Evolutionary conservation across 2,888 invertebrate species (phyloP).

Genomic region (Xylota segnis): DNA sequence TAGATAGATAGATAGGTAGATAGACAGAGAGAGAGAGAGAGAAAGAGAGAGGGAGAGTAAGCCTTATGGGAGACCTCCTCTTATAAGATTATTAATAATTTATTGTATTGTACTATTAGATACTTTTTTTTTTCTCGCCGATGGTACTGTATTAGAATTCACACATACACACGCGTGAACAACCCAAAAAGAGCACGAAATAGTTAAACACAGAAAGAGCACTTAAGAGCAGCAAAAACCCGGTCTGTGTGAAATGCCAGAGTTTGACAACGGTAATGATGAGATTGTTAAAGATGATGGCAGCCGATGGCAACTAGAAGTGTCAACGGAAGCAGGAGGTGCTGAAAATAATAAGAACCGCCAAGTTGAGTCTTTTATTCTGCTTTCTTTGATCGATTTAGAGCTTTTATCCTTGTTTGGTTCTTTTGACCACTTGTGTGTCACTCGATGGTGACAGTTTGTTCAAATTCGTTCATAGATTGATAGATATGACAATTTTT

Average conservation of each 20-base stretch:
- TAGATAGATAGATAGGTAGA: conserved; percentile 15
- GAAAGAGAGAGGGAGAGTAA: conserved; percentile 2
- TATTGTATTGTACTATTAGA: conserved; percentile 30
- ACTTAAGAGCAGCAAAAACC: conserved; percentile 29
- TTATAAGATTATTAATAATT: conserved; percentile 52
- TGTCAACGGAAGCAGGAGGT: conserved; percentile 19
- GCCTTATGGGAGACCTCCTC: conserved; percentile 31
- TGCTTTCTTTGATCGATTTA: conserved; percentile 29
- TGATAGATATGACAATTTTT: conserved; percentile 38
- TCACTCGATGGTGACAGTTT: conserved; percentile 32
- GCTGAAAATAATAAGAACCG: conserved; percentile 18
- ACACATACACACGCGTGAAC: conserved; percentile 24
- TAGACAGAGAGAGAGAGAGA: conserved; percentile 12
- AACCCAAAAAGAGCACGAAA: conserved; percentile 24
- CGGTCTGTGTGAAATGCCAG: conserved; percentile 30
- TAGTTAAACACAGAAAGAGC: conserved; percentile 22
- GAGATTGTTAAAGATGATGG: conserved; percentile 40
- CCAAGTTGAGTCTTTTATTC: conserved; percentile 7
- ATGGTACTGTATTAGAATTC: conserved; percentile 26
- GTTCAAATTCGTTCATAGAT: conserved; percentile 37
- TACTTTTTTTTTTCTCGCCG: conserved; percentile 4
- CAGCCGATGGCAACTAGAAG: conserved; percentile 13
- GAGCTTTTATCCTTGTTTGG: conserved; percentile 37
- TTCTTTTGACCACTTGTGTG: conserved; percentile 52
- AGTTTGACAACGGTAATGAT: conserved; percentile 48